Percentiles rank a stretch among this genome's conserved stretches.
Evolutionary conservation across 35 echinoderm and acorn worm genomes (phyloP).

Genomic region (Ptychodera flava): DNA sequence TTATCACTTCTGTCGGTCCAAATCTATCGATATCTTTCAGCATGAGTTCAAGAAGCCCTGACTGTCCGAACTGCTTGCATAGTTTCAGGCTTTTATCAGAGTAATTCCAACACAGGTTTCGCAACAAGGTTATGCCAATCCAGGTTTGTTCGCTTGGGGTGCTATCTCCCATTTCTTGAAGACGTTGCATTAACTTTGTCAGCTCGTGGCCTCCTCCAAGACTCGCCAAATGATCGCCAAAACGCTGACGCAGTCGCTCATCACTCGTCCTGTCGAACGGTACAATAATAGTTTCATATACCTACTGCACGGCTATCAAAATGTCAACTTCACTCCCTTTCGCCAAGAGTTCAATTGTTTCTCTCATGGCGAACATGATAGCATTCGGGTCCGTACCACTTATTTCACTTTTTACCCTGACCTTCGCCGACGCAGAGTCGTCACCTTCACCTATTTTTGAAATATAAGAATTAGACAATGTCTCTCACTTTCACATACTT

Average conservation of each 20-base stretch:
- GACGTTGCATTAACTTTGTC: background rate
- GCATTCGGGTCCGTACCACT: too few relatives aligned
- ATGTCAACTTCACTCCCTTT: background rate
- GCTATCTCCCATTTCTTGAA: background rate
- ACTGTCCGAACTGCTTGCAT: background rate
- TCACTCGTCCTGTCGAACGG: background rate
- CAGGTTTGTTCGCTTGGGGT: background rate
- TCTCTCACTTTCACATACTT: too few relatives aligned
- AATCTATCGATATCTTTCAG: background rate
- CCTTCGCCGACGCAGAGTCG: too few relatives aligned
- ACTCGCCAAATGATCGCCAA: background rate
- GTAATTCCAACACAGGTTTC: background rate
- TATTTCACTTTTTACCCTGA: too few relatives aligned
- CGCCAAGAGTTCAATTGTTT: background rate
- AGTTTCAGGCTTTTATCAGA: background rate
- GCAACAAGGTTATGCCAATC: background rate
- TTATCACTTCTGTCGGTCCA: too few relatives aligned
- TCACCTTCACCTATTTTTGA: too few relatives aligned
- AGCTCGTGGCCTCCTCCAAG: background rate
- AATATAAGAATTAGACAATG: too few relatives aligned
- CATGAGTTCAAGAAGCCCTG: background rate
- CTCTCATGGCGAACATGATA: background rate
- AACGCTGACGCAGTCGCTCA: background rate
- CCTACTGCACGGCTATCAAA: background rate
- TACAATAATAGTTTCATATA: background rate